Evolutionary conservation across 2,113 vertebrate species (phyloP).

Genomic region (Chaetodon auriga): DNA sequence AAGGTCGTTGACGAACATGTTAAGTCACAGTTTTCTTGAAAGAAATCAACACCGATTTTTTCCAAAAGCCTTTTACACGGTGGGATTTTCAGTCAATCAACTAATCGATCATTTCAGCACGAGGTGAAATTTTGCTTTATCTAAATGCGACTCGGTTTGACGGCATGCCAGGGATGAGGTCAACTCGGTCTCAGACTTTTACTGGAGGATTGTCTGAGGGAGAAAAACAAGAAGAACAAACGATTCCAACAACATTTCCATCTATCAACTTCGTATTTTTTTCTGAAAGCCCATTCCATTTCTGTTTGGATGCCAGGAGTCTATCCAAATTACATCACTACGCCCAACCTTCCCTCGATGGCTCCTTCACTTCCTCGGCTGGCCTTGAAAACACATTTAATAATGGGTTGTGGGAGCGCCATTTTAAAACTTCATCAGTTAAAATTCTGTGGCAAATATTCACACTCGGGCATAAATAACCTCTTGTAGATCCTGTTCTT

Average conservation of each 20-base stretch:
- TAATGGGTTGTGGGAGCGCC: background rate
- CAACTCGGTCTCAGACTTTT: background rate
- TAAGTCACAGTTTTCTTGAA: too few species aligned
- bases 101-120: background rate
- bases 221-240: constrained; percentile 7
- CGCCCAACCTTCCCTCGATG: background rate
- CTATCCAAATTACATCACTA: constrained; percentile 27
- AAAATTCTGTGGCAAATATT: constrained; percentile 42
- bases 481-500: constrained; percentile 40
- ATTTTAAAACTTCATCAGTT: constrained; percentile 35
- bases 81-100: background rate
- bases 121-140: background rate
- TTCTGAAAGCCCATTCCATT: constrained; percentile 28
- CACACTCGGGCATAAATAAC: constrained; percentile 51
- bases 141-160: constrained; percentile 3
- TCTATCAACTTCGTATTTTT: background rate
- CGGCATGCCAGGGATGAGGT: background rate
- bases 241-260: background rate
- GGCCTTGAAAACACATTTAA: constrained; percentile 10
- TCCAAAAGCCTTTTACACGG: background rate
- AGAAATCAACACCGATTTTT: too few species aligned
- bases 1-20: too few species aligned
- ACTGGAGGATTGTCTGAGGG: background rate
- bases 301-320: constrained; percentile 42
- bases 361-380: constrained; percentile 32